A percentile compares a stretch with the other conserved stretches of the same genome.
Evolutionary conservation across 2,113 vertebrate genomes (phyloP).

Genomic region (Gobiocypris rarus): DNA sequence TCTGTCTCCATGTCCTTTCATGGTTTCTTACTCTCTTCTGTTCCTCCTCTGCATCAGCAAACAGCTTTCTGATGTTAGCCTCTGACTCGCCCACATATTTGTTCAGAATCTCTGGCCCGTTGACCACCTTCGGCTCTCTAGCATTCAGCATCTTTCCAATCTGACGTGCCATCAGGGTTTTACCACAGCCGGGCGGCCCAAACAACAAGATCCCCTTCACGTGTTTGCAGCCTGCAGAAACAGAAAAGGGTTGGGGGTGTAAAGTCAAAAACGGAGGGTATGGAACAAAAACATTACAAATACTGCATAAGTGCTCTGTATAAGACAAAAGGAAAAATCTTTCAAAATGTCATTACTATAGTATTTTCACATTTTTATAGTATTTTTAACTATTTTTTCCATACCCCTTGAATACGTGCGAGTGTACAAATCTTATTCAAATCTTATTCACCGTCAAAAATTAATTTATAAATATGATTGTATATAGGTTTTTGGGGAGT

Average conservation of each 20-base stretch:
- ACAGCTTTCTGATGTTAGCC: constrained; percentile 96
- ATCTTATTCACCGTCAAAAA: no score
- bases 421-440: no score
- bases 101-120: constrained; percentile 96
- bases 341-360: background rate
- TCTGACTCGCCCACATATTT: constrained; percentile 97
- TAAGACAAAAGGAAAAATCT: background rate
- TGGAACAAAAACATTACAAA: background rate
- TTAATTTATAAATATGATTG: no score
- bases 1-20: background rate
- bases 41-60: constrained; percentile 95
- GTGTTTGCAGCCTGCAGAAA: constrained; percentile 90
- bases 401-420: no score
- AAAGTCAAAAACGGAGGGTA: background rate
- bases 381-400: background rate
- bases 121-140: constrained; percentile 95
- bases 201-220: constrained; percentile 97
- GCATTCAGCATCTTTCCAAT: constrained; percentile 98
- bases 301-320: background rate
- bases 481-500: no score
- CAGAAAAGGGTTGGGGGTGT: background rate
- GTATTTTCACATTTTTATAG: no score
- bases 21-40: constrained; percentile 87
- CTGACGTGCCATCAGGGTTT: constrained; percentile 96
- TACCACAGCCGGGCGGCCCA: constrained; percentile 94